Percentiles rank a stretch among this genome's conserved stretches.
phyloP scores from a whole-genome alignment of 2,888 invertebrate species.

The Frankliniella fusca region DNA sequence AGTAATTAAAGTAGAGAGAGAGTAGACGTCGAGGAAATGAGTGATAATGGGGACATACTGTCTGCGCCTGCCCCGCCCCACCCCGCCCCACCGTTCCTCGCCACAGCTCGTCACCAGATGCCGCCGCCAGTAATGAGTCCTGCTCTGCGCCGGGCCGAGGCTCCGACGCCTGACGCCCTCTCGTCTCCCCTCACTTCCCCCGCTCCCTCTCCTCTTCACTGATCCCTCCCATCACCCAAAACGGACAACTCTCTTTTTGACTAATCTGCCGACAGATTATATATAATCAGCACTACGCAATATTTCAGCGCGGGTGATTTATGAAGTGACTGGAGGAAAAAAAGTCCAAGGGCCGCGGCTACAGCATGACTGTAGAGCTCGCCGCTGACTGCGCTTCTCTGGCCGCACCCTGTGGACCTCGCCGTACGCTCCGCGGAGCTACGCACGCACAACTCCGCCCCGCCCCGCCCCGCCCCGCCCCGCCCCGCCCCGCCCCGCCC shows the following conservation, averaged over 20 bases:
- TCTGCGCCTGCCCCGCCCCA: too few relatives aligned
- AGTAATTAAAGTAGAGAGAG: not conserved
- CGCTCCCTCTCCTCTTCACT: not conserved
- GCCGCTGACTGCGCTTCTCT: too few relatives aligned
- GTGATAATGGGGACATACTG: not conserved
- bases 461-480: not conserved
- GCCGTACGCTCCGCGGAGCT: not conserved
- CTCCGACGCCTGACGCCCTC: too few relatives aligned
- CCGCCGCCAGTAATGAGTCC: too few relatives aligned
- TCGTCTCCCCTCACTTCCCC: not conserved
- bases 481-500: too few relatives aligned
- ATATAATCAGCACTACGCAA: not conserved
- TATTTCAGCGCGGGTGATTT: not conserved
- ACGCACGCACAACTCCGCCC: not conserved
- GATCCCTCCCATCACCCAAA: not conserved
- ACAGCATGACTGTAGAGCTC: too few relatives aligned
- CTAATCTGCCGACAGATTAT: not conserved
- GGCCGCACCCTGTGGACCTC: not conserved
- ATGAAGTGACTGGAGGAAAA: too few relatives aligned
- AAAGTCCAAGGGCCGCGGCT: too few relatives aligned
- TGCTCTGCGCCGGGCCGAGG: too few relatives aligned
- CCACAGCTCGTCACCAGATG: too few relatives aligned
- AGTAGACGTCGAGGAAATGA: not conserved
- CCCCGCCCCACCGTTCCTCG: too few relatives aligned
- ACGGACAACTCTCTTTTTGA: not conserved